These are phyloP conservation scores for Calliphora vomitoria DNA, from an alignment of 2,888 invertebrate species.

Conservation along the genomic window DNA sequence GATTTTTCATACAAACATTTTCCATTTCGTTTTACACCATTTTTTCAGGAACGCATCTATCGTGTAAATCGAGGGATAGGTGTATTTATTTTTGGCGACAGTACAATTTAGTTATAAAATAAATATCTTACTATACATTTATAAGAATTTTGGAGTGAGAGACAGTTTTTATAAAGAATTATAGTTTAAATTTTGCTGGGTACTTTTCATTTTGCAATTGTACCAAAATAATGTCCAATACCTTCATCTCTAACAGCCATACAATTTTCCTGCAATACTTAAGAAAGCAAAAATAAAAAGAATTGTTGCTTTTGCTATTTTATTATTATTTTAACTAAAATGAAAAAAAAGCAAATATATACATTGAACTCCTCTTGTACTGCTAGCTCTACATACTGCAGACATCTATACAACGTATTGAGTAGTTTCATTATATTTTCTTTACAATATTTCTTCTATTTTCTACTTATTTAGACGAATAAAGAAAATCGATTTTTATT, in stretches of 20 bases:
- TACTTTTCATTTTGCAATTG: background rate
- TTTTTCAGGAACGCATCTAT: too few relatives aligned
- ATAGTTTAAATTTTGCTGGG: too few relatives aligned
- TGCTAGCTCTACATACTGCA: background rate
- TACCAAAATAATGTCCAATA: background rate
- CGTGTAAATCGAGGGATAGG: too few relatives aligned
- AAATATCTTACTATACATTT: too few relatives aligned
- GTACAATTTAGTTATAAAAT: too few relatives aligned
- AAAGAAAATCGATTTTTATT: conserved; percentile 55
- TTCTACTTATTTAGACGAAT: conserved; percentile 12
- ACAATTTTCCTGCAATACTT: background rate
- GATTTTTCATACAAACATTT: too few relatives aligned
- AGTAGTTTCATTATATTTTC: conserved; percentile 29
- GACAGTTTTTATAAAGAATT: too few relatives aligned
- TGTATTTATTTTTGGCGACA: too few relatives aligned
- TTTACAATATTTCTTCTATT: conserved; percentile 13
- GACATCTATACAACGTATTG: conserved; percentile 13
- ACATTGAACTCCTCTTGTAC: background rate
- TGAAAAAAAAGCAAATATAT: background rate
- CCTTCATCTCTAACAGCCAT: background rate
- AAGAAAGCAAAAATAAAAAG: background rate
- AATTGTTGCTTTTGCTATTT: conserved; percentile 38
- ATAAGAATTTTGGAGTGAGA: too few relatives aligned
- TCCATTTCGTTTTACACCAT: too few relatives aligned
- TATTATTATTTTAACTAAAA: conserved; percentile 9